Evolutionary conservation across 2,888 invertebrate species (phyloP).

Genomic region (Lydus trimaculatus): DNA sequence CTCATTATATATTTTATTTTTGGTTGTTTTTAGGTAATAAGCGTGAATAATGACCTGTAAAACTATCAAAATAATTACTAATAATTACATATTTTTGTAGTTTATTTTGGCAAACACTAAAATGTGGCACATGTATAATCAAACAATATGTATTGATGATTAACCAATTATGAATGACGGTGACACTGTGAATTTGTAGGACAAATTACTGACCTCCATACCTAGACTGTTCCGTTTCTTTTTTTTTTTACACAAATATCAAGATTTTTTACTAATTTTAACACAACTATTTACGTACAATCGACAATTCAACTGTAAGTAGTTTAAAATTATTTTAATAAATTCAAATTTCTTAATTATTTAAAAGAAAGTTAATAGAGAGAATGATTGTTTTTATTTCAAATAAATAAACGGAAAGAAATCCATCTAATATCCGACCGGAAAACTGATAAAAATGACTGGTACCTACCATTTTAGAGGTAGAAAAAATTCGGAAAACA

Average conservation of each 20-base stretch:
- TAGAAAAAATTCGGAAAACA: not conserved
- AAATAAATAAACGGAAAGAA: not conserved
- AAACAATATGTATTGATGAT: conserved; percentile 10
- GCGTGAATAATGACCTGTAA: too few relatives aligned
- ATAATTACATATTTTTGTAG: too few relatives aligned
- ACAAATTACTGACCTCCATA: conserved; percentile 14
- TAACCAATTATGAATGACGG: conserved; percentile 11
- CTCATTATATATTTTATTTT: not conserved
- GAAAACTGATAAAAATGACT: not conserved
- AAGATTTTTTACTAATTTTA: not conserved
- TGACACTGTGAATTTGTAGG: conserved; percentile 13
- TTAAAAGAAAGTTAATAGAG: not conserved
- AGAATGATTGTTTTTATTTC: too few relatives aligned
- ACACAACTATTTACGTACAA: not conserved
- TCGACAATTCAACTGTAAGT: not conserved
- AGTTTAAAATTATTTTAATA: not conserved
- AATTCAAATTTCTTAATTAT: too few relatives aligned
- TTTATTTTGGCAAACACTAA: not conserved
- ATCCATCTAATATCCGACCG: not conserved
- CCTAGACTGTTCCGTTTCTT: conserved; percentile 9
- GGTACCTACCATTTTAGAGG: not conserved
- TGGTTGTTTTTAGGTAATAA: not conserved
- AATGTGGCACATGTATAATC: conserved; percentile 1
- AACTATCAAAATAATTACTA: too few relatives aligned
- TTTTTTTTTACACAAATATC: not conserved